phyloP scores from a whole-genome alignment of 2,888 invertebrate genomes.

The Caenorhabditis macrosperma region DNA sequence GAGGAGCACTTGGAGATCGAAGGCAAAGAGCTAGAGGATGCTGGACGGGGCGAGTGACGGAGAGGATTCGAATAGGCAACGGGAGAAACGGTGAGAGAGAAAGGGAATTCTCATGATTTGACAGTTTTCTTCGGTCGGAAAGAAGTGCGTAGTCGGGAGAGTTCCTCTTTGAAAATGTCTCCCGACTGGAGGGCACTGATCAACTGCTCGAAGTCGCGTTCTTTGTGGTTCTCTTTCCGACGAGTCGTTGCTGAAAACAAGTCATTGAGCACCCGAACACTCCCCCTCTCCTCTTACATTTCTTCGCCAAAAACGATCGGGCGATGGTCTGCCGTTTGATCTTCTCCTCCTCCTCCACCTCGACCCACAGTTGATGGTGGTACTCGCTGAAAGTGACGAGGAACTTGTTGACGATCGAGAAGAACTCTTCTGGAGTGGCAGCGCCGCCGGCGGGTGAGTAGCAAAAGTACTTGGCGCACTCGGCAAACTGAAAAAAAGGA shows the following conservation, averaged over 20 bases:
- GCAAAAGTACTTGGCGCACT: conserved; percentile 73
- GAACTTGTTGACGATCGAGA: conserved; percentile 76
- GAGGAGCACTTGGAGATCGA: conserved; percentile 37
- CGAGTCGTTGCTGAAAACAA: conserved; percentile 49
- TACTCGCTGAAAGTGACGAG: conserved; percentile 65
- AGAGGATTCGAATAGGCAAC: conserved; percentile 5
- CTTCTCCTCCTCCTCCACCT: conserved; percentile 76
- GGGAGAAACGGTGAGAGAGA: not conserved
- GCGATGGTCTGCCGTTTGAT: conserved; percentile 77
- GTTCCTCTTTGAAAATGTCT: conserved; percentile 79
- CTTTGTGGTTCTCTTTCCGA: conserved; percentile 64
- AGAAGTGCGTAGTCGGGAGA: conserved; percentile 77
- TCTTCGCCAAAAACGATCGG: conserved; percentile 73
- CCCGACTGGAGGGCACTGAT: conserved; percentile 79
- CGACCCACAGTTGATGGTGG: conserved; percentile 71
- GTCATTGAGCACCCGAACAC: not conserved
- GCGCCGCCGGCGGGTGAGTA: conserved; percentile 55
- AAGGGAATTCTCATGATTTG: conserved; percentile 7
- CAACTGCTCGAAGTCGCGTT: conserved; percentile 77
- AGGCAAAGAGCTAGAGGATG: conserved; percentile 43
- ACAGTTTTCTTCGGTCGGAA: conserved; percentile 66
- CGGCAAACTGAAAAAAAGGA: conserved; percentile 71
- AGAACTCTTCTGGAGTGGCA: conserved; percentile 77
- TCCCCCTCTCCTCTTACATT: conserved; percentile 62
- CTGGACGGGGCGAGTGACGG: not conserved